phyloP scores from a whole-genome alignment of 2,113 vertebrate species.

The Leiothrix lutea region DNA sequence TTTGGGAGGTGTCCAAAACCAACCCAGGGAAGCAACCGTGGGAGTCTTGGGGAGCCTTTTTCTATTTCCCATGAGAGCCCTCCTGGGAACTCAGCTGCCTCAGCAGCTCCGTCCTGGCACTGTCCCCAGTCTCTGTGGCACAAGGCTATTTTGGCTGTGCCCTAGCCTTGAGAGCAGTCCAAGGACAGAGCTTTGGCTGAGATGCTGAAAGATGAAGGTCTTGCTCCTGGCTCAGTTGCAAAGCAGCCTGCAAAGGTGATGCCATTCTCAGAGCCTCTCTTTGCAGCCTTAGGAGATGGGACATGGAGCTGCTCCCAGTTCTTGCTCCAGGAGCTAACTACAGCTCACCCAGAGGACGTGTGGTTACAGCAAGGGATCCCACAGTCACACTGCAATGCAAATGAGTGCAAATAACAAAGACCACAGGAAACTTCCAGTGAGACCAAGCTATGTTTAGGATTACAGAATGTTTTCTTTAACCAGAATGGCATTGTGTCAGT shows the following conservation, averaged over 20 bases:
- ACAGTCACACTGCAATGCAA: neutral
- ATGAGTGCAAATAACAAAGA: neutral
- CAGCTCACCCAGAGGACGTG: neutral
- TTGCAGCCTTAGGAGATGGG: neutral
- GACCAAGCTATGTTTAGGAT: neutral
- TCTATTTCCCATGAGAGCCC: neutral
- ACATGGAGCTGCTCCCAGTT: neutral
- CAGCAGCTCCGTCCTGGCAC: slow-evolving; percentile 7
- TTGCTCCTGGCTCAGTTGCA: neutral
- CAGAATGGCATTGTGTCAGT: neutral
- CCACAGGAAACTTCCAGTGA: neutral
- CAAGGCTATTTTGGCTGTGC: neutral
- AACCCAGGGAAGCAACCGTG: neutral
- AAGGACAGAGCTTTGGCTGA: neutral
- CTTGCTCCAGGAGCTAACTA: neutral
- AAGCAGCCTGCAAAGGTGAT: neutral
- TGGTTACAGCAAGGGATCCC: neutral
- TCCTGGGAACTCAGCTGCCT: slow-evolving; percentile 9
- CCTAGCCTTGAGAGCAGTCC: neutral
- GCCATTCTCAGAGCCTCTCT: neutral
- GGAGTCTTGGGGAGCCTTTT: neutral
- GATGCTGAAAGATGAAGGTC: neutral
- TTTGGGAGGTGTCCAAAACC: neutral
- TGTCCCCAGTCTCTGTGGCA: neutral
- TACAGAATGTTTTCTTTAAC: neutral